These are phyloP conservation scores for Chymomyza procnemis DNA, from an alignment of 2,888 invertebrate genomes.

Conservation along the genomic window DNA sequence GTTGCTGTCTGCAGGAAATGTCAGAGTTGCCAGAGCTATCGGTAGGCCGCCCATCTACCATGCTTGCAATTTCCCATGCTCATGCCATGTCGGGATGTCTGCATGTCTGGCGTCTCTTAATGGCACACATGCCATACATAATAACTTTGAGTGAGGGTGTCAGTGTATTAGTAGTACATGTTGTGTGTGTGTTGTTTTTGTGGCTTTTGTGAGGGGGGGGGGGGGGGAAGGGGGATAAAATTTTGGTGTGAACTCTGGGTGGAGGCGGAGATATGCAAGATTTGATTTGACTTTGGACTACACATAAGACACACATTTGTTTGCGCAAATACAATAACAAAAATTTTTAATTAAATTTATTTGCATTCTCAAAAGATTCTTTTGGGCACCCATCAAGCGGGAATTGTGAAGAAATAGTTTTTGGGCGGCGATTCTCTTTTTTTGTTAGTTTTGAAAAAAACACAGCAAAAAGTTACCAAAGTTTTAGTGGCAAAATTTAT, in stretches of 20 bases:
- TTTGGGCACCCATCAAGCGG: conserved; percentile 40
- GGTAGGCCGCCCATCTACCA: neutral
- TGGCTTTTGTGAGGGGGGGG: neutral
- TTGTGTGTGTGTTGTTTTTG: neutral
- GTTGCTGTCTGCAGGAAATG: neutral
- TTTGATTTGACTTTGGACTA: conserved; percentile 51
- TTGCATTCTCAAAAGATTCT: conserved; percentile 32
- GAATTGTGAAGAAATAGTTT: neutral
- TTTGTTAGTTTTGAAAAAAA: neutral
- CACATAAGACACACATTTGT: conserved; percentile 22
- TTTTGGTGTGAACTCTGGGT: conserved; percentile 33
- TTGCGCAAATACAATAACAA: conserved; percentile 29
- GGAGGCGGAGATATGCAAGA: conserved; percentile 67
- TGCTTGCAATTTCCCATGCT: neutral
- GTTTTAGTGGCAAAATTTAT: too few relatives aligned
- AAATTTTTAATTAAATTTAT: conserved; percentile 61
- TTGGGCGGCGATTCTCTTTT: neutral
- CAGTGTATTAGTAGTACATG: neutral
- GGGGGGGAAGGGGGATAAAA: neutral
- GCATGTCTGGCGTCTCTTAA: neutral
- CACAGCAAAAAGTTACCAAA: too few relatives aligned
- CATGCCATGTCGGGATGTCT: neutral
- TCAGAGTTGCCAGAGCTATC: neutral
- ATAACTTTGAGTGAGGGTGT: neutral
- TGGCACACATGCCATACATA: neutral